Evolutionary conservation across 2,797 vertebrate genomes (phyloP).

Genomic region (Ceryle rudis): DNA sequence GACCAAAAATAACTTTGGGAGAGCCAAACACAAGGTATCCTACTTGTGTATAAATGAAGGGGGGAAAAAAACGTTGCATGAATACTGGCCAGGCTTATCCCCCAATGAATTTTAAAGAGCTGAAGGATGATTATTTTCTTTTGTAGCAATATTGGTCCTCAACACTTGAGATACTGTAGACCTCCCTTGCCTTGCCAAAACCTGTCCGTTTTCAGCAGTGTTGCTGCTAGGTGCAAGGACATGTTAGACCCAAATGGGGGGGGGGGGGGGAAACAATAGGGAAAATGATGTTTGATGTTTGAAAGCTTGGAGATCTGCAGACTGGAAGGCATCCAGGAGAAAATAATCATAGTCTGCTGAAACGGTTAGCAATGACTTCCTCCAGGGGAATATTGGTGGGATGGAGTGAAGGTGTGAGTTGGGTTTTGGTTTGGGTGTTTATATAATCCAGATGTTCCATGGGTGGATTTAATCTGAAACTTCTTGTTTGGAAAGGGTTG

Average conservation of each 20-base stretch:
- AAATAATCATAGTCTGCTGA: background rate
- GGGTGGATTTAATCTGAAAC: background rate
- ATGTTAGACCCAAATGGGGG: background rate
- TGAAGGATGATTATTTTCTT: background rate
- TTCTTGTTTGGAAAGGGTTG: background rate
- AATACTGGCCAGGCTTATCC: background rate
- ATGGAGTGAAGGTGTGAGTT: background rate
- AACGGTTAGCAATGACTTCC: background rate
- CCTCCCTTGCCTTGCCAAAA: background rate
- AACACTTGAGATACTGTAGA: background rate
- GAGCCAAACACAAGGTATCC: background rate
- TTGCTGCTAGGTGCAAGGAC: background rate
- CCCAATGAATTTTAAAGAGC: background rate
- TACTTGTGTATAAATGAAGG: background rate
- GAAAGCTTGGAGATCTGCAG: background rate
- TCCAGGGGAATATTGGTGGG: background rate
- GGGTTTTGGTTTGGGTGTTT: background rate
- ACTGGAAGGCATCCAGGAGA: background rate
- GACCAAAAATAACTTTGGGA: background rate
- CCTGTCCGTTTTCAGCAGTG: background rate
- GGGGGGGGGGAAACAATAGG: rapidly evolving
- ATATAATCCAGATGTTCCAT: background rate
- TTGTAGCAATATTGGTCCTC: background rate
- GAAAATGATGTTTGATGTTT: background rate
- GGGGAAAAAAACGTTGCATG: background rate